Base-by-base conservation (phyloP, 2,797 vertebrate species). In the Catamblyrhynchus diadema region DNA sequence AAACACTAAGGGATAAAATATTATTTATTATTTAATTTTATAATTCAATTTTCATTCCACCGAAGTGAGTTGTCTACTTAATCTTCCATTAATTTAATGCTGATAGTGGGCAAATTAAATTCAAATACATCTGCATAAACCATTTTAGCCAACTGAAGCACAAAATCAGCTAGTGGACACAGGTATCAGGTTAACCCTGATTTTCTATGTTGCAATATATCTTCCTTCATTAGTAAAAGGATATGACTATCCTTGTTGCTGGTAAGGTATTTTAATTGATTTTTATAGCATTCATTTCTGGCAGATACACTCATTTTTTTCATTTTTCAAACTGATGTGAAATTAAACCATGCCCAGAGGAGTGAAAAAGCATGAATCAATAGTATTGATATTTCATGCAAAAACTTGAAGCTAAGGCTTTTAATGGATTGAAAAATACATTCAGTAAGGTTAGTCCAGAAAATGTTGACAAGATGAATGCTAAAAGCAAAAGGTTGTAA, bases 311-410 rank as follows among this genome's bases (percentile, higher is more conserved):
- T 91, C 35, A 16, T 56, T 67, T 95, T 94, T 92, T 81, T 92
- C 65, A 77, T 94, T 93, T 86, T 12, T 71, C 42, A 91, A 88
- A 95, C 83, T 87, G 72, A 92, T 74, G 85, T 88, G 91, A 94
- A 95, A 94, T 95, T 88, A 88, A 94, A 88, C 69, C 61, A n/a
- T 91, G 20, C 23, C 86, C 78, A 9, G 33, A 88, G 89, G 77
- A 86, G 45, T 74, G 28, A 74, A 81, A 81, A 78, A 65, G 45
- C 59, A 37, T 83, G 51, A 95, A 92, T 95, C 97, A 80, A 96
- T 96, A 93, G 35, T 92, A 96, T 88, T 88, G 91, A 89, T 94
- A 88, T 94, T 93, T 94, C 81, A 93, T 87, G 57, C 66, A 90
- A 80, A 80, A 83, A 88, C 51, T 67, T 65, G 37, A 89, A 92